phyloP scores from a whole-genome alignment of 2,888 invertebrate genomes.

The Drosophila atripex region DNA sequence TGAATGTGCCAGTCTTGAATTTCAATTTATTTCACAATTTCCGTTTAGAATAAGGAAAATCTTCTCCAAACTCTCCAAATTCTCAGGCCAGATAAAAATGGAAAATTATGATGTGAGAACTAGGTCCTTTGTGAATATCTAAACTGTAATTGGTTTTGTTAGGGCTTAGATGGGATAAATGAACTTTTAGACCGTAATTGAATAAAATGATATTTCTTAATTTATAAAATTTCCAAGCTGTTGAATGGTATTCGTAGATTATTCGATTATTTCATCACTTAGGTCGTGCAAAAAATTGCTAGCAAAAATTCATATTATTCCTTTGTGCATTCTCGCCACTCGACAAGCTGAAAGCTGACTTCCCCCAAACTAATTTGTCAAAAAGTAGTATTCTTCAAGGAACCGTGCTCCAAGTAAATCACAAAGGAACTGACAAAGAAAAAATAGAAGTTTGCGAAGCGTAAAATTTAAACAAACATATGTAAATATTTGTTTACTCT shows the following conservation, averaged over 20 bases:
- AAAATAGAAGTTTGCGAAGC: conserved; percentile 30
- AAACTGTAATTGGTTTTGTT: conserved; percentile 11
- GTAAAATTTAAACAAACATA: conserved; percentile 46
- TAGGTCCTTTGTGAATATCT: conserved; percentile 5
- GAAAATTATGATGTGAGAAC: conserved; percentile 11
- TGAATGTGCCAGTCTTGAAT: conserved; percentile 51
- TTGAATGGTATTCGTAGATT: not conserved
- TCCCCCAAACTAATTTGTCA: conserved; percentile 39
- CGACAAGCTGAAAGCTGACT: conserved; percentile 15
- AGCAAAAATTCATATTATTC: conserved; percentile 9
- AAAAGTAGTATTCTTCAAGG: conserved; percentile 18
- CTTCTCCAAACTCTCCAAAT: conserved; percentile 13
- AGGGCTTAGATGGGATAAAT: conserved; percentile 10
- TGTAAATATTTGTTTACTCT: conserved; percentile 48
- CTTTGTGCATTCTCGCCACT: conserved; percentile 11
- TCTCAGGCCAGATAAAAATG: conserved; percentile 7
- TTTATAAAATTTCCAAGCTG: not conserved
- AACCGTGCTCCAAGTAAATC: conserved; percentile 36
- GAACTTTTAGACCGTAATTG: conserved; percentile 17
- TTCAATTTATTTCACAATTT: conserved; percentile 74
- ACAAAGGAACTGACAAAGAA: conserved; percentile 39
- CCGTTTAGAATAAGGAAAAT: conserved; percentile 39
- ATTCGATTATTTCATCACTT: conserved; percentile 18
- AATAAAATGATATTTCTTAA: not conserved
- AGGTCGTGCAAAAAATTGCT: conserved; percentile 3